These are phyloP conservation scores for Muntiacus reevesi DNA, from an alignment of 2,113 vertebrate genomes.

Conservation along the genomic window DNA sequence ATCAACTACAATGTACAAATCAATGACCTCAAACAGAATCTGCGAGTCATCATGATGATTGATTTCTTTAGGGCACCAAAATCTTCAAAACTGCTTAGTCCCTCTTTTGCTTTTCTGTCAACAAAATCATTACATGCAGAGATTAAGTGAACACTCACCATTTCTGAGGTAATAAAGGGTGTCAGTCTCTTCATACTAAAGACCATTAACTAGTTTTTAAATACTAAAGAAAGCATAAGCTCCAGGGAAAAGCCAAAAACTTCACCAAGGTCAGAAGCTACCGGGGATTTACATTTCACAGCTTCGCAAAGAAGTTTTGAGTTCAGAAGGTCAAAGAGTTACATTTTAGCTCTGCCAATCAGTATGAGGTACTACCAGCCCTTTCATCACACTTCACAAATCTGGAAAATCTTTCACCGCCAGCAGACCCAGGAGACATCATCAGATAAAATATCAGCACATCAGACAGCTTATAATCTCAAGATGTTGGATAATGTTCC, in stretches of 20 bases:
- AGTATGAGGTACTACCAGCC: constrained; percentile 51
- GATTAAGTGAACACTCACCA: neutral
- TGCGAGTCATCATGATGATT: neutral
- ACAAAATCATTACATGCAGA: constrained; percentile 13
- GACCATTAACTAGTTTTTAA: constrained; percentile 48
- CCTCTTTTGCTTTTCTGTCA: neutral
- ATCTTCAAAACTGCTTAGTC: neutral
- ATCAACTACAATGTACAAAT: neutral
- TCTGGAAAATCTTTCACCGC: constrained; percentile 65
- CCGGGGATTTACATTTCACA: constrained; percentile 70
- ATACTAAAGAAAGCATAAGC: constrained; percentile 32
- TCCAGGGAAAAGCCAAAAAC: constrained; percentile 22
- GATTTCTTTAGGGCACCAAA: neutral
- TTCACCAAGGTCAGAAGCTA: constrained; percentile 56
- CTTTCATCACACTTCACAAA: constrained; percentile 70
- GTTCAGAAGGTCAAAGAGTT: constrained; percentile 69
- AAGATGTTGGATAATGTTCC: constrained; percentile 64
- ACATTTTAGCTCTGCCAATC: constrained; percentile 67
- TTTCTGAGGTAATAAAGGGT: constrained; percentile 27
- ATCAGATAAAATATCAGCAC: constrained; percentile 62
- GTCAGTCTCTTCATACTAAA: neutral
- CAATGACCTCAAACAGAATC: neutral
- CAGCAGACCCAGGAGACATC: constrained; percentile 41
- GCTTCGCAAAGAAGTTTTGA: constrained; percentile 61
- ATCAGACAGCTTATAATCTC: constrained; percentile 65